These are phyloP conservation scores for Python bivittatus DNA, from an alignment of 2,113 vertebrate genomes.

Conservation along the genomic window DNA sequence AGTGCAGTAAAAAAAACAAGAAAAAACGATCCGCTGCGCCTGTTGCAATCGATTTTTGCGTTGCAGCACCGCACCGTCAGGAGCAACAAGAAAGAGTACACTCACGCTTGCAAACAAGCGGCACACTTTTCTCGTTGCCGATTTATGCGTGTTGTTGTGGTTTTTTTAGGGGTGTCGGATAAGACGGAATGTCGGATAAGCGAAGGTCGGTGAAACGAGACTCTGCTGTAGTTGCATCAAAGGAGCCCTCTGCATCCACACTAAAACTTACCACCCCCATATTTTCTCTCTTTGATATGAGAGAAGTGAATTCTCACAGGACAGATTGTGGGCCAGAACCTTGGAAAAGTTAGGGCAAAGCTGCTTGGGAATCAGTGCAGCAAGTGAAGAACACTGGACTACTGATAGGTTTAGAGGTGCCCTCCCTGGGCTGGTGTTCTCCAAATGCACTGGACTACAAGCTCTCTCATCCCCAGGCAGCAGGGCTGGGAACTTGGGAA, in stretches of 20 bases:
- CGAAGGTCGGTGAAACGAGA: too few species aligned
- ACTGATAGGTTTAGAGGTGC: neutral
- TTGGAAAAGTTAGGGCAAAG: neutral
- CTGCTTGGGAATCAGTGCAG: neutral
- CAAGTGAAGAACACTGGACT: neutral
- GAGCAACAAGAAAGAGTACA: too few species aligned
- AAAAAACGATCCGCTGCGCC: too few species aligned
- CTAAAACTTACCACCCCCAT: neutral
- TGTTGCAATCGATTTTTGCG: too few species aligned
- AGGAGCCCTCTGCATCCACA: neutral
- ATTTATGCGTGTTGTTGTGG: too few species aligned
- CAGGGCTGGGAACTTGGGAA: neutral
- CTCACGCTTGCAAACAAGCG: too few species aligned
- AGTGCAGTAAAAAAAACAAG: too few species aligned
- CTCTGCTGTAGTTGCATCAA: neutral
- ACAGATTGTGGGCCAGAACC: neutral
- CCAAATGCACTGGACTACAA: neutral
- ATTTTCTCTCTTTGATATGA: neutral
- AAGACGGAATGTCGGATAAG: too few species aligned
- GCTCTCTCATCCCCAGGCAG: neutral
- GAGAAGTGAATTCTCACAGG: too few species aligned
- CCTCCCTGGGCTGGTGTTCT: neutral
- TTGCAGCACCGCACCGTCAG: too few species aligned
- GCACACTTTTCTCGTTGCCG: too few species aligned
- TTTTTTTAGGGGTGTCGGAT: too few species aligned